Base-by-base conservation (phyloP, 2,113 vertebrate species). In the Grantiella picta region DNA sequence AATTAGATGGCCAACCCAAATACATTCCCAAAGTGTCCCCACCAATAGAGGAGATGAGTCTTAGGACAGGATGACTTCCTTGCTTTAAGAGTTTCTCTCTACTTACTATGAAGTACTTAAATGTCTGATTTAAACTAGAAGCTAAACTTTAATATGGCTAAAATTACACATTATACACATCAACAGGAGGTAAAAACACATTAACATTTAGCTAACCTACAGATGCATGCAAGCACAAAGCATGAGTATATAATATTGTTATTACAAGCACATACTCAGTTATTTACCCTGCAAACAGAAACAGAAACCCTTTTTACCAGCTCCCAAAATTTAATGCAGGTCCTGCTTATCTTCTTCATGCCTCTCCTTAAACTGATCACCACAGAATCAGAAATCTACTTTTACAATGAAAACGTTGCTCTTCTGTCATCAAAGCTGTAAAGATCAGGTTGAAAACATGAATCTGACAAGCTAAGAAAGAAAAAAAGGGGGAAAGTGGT, bases 401-500 rank as follows among this genome's bases (percentile, higher is more conserved):
- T 92, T 79, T 91, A 82, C 69, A 79, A 18, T 24, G 12, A 89
- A 92, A 85, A 91, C 3, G 7, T 73, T 79, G 29, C 66, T 85
- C 25, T 71, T 91, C 71, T 80, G 59, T 83, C 79, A 78, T 88
- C 79, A 88, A 70, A 93, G 56, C 60, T 64, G 54, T 91, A 93
- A 91, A 80, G 54, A 94, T 59, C 33, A 70, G 50, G 90, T 66
- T 94, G 63, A 73, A 95, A 95, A 78, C 78, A 64, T 21, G 24
- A 77, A 53, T 79, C 71, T 3, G 6, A 77, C 66, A 63, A 40
- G 19, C 70, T 71, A 72, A 63, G 21, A 21, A 42, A n/a, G 38
- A 57, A 40, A 40, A 40, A 60, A 44, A 60, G 6, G 15, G 18
- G 60, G 19, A 68, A 85, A 38, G 20, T 22, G 22, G 85, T 81